phyloP scores from a whole-genome alignment of 1,140 invertebrate genomes.

The Battus philenor region DNA sequence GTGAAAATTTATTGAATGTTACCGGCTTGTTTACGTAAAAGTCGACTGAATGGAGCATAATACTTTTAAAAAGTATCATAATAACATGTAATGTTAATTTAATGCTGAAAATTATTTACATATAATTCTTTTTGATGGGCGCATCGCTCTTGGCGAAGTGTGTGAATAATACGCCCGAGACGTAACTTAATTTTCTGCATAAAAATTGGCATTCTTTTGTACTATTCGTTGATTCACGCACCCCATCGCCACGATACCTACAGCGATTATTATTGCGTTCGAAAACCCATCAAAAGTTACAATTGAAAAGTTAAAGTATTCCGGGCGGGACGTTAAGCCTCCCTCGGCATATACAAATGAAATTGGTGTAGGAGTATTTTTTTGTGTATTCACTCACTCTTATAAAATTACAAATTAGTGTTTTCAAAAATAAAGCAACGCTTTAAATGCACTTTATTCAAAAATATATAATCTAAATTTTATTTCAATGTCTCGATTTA shows the following conservation, averaged over 20 bases:
- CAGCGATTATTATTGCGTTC: constrained; percentile 72
- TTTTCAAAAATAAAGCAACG: constrained; percentile 14
- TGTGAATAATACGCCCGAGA: constrained; percentile 51
- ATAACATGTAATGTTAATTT: constrained; percentile 1
- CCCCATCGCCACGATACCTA: constrained; percentile 55
- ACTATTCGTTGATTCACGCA: constrained; percentile 59
- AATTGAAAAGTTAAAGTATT: constrained; percentile 76
- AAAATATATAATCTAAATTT: background rate
- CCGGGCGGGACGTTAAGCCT: constrained; percentile 56
- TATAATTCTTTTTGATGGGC: constrained; percentile 8
- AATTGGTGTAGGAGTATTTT: constrained; percentile 65
- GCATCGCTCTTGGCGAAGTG: constrained; percentile 20
- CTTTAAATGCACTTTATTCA: background rate
- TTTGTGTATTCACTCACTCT: constrained; percentile 48
- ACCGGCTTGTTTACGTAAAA: constrained; percentile 38
- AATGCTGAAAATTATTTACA: background rate
- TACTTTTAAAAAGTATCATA: background rate
- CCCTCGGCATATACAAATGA: constrained; percentile 66
- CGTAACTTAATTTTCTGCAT: constrained; percentile 67
- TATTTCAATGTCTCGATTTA: too few relatives aligned
- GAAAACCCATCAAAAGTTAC: constrained; percentile 75
- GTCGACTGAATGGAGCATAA: constrained; percentile 40
- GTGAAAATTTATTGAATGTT: constrained; percentile 64
- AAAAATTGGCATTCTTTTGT: constrained; percentile 72
- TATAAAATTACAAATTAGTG: constrained; percentile 36